phyloP scores from a whole-genome alignment of 2,113 vertebrate species.

The Rhinopomastus cyanomelas region DNA sequence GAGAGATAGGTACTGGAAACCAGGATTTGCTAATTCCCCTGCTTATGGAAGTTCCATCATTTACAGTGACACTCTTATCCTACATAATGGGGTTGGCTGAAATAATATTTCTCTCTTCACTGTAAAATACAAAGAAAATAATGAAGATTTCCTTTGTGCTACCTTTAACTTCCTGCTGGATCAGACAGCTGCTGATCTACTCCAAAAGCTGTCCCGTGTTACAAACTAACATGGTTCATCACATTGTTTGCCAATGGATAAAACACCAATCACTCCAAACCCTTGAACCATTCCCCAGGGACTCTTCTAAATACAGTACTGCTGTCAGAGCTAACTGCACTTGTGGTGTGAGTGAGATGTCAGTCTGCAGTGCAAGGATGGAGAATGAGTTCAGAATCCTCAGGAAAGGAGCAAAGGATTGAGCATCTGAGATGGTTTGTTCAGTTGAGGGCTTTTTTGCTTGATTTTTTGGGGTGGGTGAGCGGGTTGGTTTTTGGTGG shows the following conservation, averaged over 20 bases:
- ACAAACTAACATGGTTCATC: fast-evolving
- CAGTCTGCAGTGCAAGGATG: not conserved
- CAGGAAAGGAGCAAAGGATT: not conserved
- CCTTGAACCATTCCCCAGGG: not conserved
- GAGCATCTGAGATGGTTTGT: not conserved
- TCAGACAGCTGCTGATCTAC: not conserved
- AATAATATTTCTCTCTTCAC: conserved; percentile 12
- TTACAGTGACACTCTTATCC: conserved; percentile 16
- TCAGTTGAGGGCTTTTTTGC: not conserved
- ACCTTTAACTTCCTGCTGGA: not conserved
- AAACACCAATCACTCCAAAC: not conserved
- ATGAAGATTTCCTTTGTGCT: conserved; percentile 7
- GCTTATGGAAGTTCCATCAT: not conserved
- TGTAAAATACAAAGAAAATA: conserved; percentile 19
- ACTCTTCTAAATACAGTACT: not conserved
- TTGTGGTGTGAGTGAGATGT: not conserved
- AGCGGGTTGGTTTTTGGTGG: not conserved
- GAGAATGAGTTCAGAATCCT: not conserved
- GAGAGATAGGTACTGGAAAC: conserved; percentile 3
- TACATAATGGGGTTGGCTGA: not conserved
- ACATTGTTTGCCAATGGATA: not conserved
- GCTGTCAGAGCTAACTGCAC: not conserved
- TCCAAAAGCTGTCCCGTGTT: not conserved
- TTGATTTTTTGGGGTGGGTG: not conserved
- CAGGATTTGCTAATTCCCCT: not conserved